Percentiles rank a stretch among this genome's conserved stretches.
phyloP scores from a whole-genome alignment of 1,140 invertebrate species.

The Pantala flavescens region DNA sequence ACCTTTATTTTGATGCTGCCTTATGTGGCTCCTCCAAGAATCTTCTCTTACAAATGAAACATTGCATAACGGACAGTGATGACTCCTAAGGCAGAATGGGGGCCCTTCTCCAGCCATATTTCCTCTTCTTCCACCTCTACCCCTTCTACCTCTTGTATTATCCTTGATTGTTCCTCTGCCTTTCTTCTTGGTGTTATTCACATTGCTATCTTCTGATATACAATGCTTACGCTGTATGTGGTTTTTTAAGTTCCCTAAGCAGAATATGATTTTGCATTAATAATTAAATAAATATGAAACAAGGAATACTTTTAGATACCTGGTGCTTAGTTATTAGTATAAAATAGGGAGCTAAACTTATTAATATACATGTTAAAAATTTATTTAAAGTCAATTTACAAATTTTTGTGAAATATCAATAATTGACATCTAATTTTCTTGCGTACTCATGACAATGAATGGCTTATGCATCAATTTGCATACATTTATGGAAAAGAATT shows the following conservation, averaged over 20 bases:
- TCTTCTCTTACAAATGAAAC: conserved; percentile 32
- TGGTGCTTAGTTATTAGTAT: too few species aligned
- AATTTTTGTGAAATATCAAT: too few species aligned
- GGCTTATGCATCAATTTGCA: too few species aligned
- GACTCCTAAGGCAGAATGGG: conserved; percentile 26
- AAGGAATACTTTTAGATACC: too few species aligned
- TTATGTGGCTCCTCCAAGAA: conserved; percentile 31
- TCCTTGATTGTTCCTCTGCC: neutral
- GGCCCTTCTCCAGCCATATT: neutral
- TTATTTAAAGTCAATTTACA: too few species aligned
- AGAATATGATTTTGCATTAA: conserved; percentile 11
- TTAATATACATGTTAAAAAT: too few species aligned
- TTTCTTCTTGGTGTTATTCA: conserved; percentile 9
- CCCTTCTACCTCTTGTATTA: neutral
- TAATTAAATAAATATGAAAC: neutral
- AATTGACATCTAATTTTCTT: too few species aligned
- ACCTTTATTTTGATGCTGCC: conserved; percentile 26
- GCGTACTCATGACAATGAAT: too few species aligned
- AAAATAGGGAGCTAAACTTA: too few species aligned
- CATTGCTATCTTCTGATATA: neutral
- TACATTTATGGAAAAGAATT: too few species aligned
- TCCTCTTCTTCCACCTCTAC: neutral
- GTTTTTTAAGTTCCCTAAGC: conserved; percentile 16
- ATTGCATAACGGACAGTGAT: conserved; percentile 29
- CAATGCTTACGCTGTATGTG: conserved; percentile 19